These are phyloP conservation scores for Misgurnus anguillicaudatus DNA, from an alignment of 2,113 vertebrate species.

Conservation along the genomic window DNA sequence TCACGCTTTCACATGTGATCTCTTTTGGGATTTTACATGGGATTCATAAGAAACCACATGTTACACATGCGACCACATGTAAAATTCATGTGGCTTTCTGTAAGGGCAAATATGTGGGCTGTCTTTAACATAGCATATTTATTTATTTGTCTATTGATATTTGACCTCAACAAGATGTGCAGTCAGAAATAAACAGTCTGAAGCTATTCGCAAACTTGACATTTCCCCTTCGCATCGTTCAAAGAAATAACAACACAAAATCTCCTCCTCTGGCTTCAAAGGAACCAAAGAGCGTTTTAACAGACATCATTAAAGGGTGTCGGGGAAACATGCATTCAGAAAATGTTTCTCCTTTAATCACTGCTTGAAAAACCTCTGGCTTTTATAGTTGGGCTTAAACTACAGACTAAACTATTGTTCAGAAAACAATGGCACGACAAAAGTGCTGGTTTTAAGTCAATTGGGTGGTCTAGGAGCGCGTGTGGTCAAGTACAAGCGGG, in stretches of 20 bases:
- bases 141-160: slow-evolving; percentile 12
- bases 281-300: slow-evolving; percentile 53
- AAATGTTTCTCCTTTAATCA: slow-evolving; percentile 37
- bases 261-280: slow-evolving; percentile 52
- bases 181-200: slow-evolving; percentile 23
- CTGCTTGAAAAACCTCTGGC: slow-evolving; percentile 38
- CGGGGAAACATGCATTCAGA: slow-evolving; percentile 42
- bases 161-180: slow-evolving; percentile 13
- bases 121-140: neutral
- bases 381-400: slow-evolving; percentile 48
- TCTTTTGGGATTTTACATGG: too few relatives aligned
- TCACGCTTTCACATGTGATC: too few relatives aligned
- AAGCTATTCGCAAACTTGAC: slow-evolving; percentile 26
- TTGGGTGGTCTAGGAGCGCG: slow-evolving; percentile 32
- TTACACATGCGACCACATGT: too few relatives aligned
- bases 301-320: slow-evolving; percentile 53
- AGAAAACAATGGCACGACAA: slow-evolving; percentile 45
- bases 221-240: slow-evolving; percentile 35
- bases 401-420: slow-evolving; percentile 48
- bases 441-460: slow-evolving; percentile 32
- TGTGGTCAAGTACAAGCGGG: neutral
- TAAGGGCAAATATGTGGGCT: neutral
- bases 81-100: too few relatives aligned
- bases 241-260: slow-evolving; percentile 46
- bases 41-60: too few relatives aligned